Conservation (phyloP, 2,888 invertebrate genomes). For the Nycteola revayana region DNA sequence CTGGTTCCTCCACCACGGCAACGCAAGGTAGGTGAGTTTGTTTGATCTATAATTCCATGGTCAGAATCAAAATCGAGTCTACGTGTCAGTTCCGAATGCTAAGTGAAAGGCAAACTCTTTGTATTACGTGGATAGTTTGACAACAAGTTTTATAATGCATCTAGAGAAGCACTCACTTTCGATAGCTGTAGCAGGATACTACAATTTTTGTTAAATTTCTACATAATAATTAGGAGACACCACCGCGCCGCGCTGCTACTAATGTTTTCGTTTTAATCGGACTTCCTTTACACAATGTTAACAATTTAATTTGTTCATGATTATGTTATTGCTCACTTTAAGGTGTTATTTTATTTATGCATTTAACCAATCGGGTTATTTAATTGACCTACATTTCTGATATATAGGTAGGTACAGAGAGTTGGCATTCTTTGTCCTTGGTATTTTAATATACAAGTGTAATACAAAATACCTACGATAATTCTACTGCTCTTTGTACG, state of each 20-base stretch:
- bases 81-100: slow-evolving; percentile 75
- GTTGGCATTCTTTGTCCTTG: slow-evolving; percentile 27
- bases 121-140: slow-evolving; percentile 61
- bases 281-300: slow-evolving; percentile 10
- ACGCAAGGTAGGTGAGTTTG: slow-evolving; percentile 58
- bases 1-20: slow-evolving; percentile 44
- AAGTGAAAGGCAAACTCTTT: slow-evolving; percentile 79
- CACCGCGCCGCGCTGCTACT: slow-evolving; percentile 3
- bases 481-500: too few relatives aligned
- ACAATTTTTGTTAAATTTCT: background rate
- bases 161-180: slow-evolving; percentile 25
- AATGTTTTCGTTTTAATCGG: slow-evolving; percentile 11
- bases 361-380: slow-evolving; percentile 19
- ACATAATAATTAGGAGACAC: background rate
- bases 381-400: slow-evolving; percentile 29
- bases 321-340: slow-evolving; percentile 15
- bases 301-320: slow-evolving; percentile 11
- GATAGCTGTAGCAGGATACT: slow-evolving; percentile 16
- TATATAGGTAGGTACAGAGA: slow-evolving; percentile 14
- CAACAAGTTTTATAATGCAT: slow-evolving; percentile 45
- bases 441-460: slow-evolving; percentile 28
- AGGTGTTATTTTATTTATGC: slow-evolving; percentile 1
- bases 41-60: slow-evolving; percentile 41
- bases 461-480: too few relatives aligned
- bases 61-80: slow-evolving; percentile 61